Base-by-base conservation (phyloP, 2,113 vertebrate genomes). In the Lethenteron camtschaticum region DNA sequence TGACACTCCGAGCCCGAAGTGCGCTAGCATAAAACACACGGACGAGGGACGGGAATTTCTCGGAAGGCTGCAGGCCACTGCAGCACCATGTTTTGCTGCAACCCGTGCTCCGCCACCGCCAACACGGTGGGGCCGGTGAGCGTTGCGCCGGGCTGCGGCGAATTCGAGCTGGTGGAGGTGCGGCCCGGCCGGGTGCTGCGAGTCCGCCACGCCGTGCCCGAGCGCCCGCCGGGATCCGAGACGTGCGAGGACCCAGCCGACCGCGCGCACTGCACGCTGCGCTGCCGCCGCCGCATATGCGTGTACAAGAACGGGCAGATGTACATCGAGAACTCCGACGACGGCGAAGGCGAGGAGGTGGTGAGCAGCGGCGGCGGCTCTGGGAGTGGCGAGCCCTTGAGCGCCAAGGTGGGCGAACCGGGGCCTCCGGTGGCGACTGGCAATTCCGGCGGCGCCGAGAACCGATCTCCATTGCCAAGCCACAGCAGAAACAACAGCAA, bases 161-260 rank as follows among this genome's bases (percentile, higher is more conserved):
- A 89, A 76, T 95, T 84, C 68, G 89, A 85, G 74, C 94, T 94
- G 71, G 79, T 97, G 75, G 94, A 97, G 77, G 91, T 94, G 68
- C 96, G 95, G 69, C 94, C 94, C 0, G 91, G 94, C 7, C 78
- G 90, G 0, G 78, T 97, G 71, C 78, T 97, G 14, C 78, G 89
- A 9, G 80, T 97, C 70, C 80, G 82, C 9, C 94, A 97, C 66
- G 72, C 80, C 0, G 71, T 56, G 56, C 60, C 14, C 16, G n/a
- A 14, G 70, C 75, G 9, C 20, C 72, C 3, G 2, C 55, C 0
- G 0, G 75, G 77, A 20, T 76, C 78, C 55, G 84, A 82, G 69
- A 41, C 41, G 41, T 41, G 41, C 41, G 80, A 81, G 41, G 77
- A 75, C 12, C 73, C 60, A 0, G 58, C 12, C 2, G 75, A 41